Base-by-base conservation (phyloP, 1,140 invertebrate species). In the Lamellibrachia luymesi region DNA sequence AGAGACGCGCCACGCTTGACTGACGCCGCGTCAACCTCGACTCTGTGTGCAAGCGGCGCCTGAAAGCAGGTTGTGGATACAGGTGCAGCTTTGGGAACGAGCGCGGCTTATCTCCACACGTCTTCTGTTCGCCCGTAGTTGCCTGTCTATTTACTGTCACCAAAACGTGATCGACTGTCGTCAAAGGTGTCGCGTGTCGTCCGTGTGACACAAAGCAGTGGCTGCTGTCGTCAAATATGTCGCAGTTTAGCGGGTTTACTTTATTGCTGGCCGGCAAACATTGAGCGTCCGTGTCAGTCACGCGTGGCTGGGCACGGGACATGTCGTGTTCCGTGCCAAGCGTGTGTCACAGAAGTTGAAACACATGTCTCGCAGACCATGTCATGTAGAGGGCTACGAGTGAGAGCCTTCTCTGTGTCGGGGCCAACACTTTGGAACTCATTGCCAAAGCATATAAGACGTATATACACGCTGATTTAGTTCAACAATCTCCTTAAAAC, bases 131-230 rank as follows among this genome's bases (percentile, higher is more conserved):
- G 25, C 5, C 13, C 25, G 64, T 80, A 80, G 64, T 80, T 22
- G 64, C 64, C 64, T 80, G 64, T 80, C 64, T 80, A 80, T 80
- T 80, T 80, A 80, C 64, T 80, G 64, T 80, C 64, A 80, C 64
- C 64, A 80, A 80, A 80, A 80, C 64, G 64, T 22, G 64, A 80
- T 22, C 13, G 64, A 80, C 64, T 80, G 64, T 80, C 64, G 64
- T 80, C 64, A 80, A 80, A 80, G 64, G 64, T 80, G 64, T 80
- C 64, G 64, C 64, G 64, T 80, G 64, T 80, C 64, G 13, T 10
- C 64, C 64, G 64, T 6, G 4, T 80, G 64, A 80, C 64, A 80
- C 64, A 80, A 80, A 80, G 64, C 64, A 80, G 64, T 80, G 5
- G 64, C 64, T 80, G 64, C 64, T 80, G 64, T 80, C 64, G 64